A percentile compares a stretch with the other conserved stretches of the same genome.
phyloP scores from a whole-genome alignment of 1,140 invertebrate genomes.

The Berghia stephanieae region DNA sequence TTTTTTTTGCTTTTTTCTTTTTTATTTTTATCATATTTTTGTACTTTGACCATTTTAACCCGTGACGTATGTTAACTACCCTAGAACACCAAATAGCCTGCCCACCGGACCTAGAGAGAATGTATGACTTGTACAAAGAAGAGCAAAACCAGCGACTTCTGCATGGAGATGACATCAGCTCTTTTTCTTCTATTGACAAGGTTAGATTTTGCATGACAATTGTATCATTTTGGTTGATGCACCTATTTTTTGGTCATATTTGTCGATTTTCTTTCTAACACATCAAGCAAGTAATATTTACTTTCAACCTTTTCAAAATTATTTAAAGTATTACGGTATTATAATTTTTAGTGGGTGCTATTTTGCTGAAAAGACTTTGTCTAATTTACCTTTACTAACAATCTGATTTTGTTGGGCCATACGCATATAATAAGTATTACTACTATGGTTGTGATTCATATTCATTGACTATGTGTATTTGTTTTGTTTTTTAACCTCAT shows the following conservation, averaged over 20 bases:
- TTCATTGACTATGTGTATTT: no score
- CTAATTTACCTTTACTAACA: no score
- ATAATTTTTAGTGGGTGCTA: no score
- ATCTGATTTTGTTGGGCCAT: no score
- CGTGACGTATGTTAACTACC: no score
- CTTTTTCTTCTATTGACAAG: slow-evolving; percentile 35
- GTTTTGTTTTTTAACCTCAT: no score
- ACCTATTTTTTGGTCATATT: background rate
- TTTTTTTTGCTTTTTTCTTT: no score
- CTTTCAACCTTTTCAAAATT: background rate
- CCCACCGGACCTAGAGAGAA: slow-evolving; percentile 81
- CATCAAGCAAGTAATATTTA: background rate
- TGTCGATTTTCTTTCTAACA: background rate
- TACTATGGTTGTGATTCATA: no score
- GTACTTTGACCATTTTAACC: no score
- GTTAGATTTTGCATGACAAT: slow-evolving; percentile 7
- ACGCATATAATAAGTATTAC: no score
- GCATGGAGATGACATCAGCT: slow-evolving; percentile 48
- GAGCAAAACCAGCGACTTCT: slow-evolving; percentile 56
- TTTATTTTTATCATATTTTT: no score
- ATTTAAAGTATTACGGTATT: background rate
- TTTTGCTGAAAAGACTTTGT: no score
- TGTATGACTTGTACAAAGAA: slow-evolving; percentile 87
- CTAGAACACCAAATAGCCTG: slow-evolving; percentile 76
- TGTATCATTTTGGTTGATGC: background rate